Conservation (phyloP, 2,888 invertebrate genomes). For the Drosophila ustulata region DNA sequence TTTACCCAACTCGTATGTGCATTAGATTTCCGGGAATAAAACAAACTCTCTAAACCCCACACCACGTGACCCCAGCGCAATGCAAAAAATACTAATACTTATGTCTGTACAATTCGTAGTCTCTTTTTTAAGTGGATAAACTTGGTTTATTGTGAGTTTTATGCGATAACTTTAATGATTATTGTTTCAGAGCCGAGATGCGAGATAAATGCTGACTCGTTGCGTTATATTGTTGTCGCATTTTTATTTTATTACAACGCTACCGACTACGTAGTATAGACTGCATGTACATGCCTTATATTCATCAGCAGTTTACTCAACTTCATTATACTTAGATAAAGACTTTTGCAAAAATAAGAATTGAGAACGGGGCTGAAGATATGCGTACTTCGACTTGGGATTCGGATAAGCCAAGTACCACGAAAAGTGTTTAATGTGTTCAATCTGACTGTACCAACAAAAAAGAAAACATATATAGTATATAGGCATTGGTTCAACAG, state of each 20-base stretch:
- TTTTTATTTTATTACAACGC: constrained; percentile 6
- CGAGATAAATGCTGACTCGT: constrained; percentile 30
- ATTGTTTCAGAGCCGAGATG: constrained; percentile 22
- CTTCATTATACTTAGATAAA: constrained; percentile 20
- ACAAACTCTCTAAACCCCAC: not conserved
- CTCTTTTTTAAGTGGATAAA: constrained; percentile 38
- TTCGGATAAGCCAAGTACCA: constrained; percentile 26
- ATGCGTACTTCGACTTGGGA: constrained; percentile 30
- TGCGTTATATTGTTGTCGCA: constrained; percentile 15
- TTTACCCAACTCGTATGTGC: constrained; percentile 5
- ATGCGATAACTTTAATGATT: constrained; percentile 22
- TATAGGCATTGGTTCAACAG: constrained; percentile 13
- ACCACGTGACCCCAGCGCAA: constrained; percentile 16
- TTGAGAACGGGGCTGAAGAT: constrained; percentile 50
- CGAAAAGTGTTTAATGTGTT: constrained; percentile 27
- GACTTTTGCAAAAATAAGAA: constrained; percentile 36
- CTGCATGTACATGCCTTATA: constrained; percentile 6
- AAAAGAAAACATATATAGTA: not conserved
- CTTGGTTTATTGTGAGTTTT: constrained; percentile 17
- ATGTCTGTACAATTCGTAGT: constrained; percentile 9
- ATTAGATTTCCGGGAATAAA: constrained; percentile 29
- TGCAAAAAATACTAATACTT: constrained; percentile 1
- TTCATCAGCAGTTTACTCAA: constrained; percentile 19
- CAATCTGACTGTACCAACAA: constrained; percentile 4
- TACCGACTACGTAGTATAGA: constrained; percentile 4